A percentile compares a stretch with the other conserved stretches of the same genome.
These are phyloP conservation scores for Sinonovacula constricta DNA, from an alignment of 1,140 invertebrate species.

Conservation along the genomic window DNA sequence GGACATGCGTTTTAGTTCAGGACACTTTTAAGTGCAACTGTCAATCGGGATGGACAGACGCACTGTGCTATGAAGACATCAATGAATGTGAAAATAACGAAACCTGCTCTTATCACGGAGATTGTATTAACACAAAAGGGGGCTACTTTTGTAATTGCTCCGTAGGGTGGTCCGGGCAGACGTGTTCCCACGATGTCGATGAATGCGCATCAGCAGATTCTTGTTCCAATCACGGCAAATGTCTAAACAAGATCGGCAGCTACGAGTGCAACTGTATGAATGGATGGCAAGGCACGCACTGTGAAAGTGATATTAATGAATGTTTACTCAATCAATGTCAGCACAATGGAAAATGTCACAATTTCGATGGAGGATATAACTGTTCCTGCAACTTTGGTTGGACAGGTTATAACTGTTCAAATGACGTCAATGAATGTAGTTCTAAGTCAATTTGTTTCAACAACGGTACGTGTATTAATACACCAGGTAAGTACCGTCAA, in stretches of 20 bases:
- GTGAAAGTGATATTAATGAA: background rate
- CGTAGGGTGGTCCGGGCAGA: background rate
- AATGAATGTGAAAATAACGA: background rate
- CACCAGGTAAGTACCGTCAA: background rate
- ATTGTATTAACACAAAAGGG: background rate
- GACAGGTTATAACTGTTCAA: conserved; percentile 13
- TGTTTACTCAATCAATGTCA: background rate
- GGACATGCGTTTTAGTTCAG: background rate
- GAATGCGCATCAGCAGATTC: background rate
- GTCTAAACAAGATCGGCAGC: background rate
- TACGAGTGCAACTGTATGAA: background rate
- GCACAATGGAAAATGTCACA: background rate
- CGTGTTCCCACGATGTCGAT: background rate
- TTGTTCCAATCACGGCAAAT: background rate
- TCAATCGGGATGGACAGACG: background rate
- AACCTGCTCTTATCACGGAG: background rate
- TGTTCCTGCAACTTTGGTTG: conserved; percentile 18
- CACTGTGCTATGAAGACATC: background rate
- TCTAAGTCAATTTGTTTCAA: background rate
- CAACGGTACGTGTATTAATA: background rate
- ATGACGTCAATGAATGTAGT: conserved; percentile 24
- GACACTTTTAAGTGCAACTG: background rate
- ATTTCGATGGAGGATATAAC: background rate
- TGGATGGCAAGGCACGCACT: background rate
- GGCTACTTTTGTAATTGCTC: background rate